A percentile compares a stretch with the other conserved stretches of the same genome.
Conservation (phyloP, 2,797 vertebrate genomes). For the Crocidura indochinensis region DNA sequence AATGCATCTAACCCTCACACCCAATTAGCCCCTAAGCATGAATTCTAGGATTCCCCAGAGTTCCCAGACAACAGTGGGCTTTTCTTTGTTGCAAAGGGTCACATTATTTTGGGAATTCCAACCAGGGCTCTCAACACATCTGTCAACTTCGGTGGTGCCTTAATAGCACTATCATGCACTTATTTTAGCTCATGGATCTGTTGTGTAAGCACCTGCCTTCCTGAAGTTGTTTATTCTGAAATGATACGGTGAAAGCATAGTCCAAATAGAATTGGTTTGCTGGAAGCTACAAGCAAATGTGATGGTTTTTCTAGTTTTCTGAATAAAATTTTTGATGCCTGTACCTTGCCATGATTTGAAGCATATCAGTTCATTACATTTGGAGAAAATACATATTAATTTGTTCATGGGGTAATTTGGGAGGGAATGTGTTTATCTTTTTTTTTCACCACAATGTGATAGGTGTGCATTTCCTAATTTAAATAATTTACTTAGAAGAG, state of each 20-base stretch:
- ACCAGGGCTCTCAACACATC: slow-evolving; percentile 4
- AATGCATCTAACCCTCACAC: slow-evolving; percentile 4
- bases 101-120: slow-evolving; percentile 75
- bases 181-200: slow-evolving; percentile 72
- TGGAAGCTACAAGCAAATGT: slow-evolving; percentile 72
- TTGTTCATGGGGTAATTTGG: slow-evolving; percentile 76
- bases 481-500: slow-evolving; percentile 86
- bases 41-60: slow-evolving; percentile 35
- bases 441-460: slow-evolving; percentile 81
- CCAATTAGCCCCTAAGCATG: background rate
- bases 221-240: slow-evolving; percentile 63
- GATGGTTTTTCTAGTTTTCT: slow-evolving; percentile 62
- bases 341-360: slow-evolving; percentile 75
- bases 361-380: slow-evolving; percentile 74
- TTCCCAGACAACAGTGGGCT: background rate
- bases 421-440: slow-evolving; percentile 72
- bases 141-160: slow-evolving; percentile 69
- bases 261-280: slow-evolving; percentile 53
- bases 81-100: slow-evolving; percentile 46
- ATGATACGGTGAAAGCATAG: slow-evolving; percentile 47
- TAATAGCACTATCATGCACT: slow-evolving; percentile 58
- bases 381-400: slow-evolving; percentile 83
- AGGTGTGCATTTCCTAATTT: slow-evolving; percentile 83
- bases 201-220: slow-evolving; percentile 64
- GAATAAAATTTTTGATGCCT: slow-evolving; percentile 72